These are phyloP conservation scores for Pimpla rufipes DNA, from an alignment of 2,888 invertebrate species.

Conservation along the genomic window DNA sequence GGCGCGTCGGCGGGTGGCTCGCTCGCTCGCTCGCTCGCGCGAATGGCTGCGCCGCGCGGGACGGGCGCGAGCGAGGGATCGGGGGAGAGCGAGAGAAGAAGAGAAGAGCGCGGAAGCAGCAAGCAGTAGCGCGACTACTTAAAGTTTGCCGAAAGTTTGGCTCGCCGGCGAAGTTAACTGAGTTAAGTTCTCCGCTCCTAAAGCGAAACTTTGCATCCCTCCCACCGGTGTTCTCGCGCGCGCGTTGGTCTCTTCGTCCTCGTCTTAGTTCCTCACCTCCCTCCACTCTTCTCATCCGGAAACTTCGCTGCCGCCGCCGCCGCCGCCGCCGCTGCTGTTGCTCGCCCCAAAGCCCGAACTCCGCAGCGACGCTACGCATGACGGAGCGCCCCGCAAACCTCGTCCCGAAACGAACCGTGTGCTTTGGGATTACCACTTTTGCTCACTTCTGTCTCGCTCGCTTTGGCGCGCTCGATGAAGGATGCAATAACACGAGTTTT, in stretches of 20 bases:
- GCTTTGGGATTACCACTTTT: constrained; percentile 79
- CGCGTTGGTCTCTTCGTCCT: constrained; percentile 61
- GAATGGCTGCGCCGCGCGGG: constrained; percentile 35
- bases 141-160: constrained; percentile 85
- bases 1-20: too few species aligned
- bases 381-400: constrained; percentile 41
- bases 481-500: constrained; percentile 33
- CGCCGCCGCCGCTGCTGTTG: constrained; percentile 17
- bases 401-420: constrained; percentile 73
- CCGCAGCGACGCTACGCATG: constrained; percentile 32
- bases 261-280: constrained; percentile 49
- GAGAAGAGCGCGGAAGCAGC: constrained; percentile 55
- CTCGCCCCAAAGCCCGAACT: constrained; percentile 45
- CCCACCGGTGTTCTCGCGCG: constrained; percentile 45
- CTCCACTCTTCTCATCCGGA: constrained; percentile 66
- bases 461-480: constrained; percentile 6
- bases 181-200: constrained; percentile 84
- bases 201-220: constrained; percentile 83
- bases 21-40: too few species aligned
- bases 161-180: constrained; percentile 85
- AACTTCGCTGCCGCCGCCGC: constrained; percentile 49
- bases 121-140: constrained; percentile 82
- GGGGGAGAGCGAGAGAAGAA: constrained; percentile 46
- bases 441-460: constrained; percentile 66
- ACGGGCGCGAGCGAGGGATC: constrained; percentile 20